These are phyloP conservation scores for Eristalinus sepulchralis DNA, from an alignment of 2,888 invertebrate genomes.

Conservation along the genomic window DNA sequence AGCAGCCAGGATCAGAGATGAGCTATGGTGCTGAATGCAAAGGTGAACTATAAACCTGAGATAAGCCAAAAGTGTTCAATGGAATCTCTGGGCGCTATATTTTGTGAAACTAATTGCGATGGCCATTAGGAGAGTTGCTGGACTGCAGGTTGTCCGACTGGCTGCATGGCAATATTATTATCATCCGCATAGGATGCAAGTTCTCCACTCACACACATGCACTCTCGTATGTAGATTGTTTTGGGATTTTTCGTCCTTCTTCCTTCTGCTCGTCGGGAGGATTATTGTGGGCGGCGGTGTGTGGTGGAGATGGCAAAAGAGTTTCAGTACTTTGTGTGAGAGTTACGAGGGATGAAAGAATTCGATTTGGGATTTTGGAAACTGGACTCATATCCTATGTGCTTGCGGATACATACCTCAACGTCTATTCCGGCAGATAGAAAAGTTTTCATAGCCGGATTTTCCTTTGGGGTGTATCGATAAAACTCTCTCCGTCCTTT, in stretches of 20 bases:
- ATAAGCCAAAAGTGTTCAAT: conserved; percentile 20
- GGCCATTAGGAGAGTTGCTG: conserved; percentile 42
- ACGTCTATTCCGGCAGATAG: conserved; percentile 84
- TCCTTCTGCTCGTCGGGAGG: not conserved
- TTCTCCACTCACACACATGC: not conserved
- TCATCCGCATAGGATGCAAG: not conserved
- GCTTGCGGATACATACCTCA: conserved; percentile 81
- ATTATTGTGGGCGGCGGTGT: too few relatives aligned
- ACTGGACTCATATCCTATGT: not conserved
- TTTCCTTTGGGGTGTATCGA: conserved; percentile 88
- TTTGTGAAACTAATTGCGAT: conserved; percentile 47
- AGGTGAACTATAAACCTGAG: conserved; percentile 16
- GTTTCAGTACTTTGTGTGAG: conserved; percentile 23
- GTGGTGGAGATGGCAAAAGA: not conserved
- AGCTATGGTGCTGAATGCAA: not conserved
- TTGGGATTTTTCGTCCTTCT: not conserved
- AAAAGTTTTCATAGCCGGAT: conserved; percentile 85
- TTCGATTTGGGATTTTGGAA: conserved; percentile 21
- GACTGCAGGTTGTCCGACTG: not conserved
- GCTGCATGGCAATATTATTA: conserved; percentile 5
- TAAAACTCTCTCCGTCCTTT: conserved; percentile 92
- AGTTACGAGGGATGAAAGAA: conserved; percentile 33
- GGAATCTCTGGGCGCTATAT: not conserved
- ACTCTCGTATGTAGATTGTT: not conserved
- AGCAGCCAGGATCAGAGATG: not conserved